These are phyloP conservation scores for Eonycteris spelaea DNA, from an alignment of 2,113 vertebrate genomes.

Conservation along the genomic window DNA sequence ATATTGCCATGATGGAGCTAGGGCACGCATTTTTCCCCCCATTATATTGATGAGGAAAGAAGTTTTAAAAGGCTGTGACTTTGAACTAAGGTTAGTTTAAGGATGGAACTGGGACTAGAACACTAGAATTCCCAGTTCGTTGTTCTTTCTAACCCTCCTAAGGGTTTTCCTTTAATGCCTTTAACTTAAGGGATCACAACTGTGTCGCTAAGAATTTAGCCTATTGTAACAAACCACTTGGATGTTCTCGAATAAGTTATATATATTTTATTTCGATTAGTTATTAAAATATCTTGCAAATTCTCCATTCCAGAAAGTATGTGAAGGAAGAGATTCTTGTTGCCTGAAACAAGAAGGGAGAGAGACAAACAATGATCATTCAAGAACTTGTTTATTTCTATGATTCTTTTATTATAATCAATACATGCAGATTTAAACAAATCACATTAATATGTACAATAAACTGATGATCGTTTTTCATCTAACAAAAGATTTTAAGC, in stretches of 20 bases:
- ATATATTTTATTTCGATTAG: background rate
- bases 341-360: background rate
- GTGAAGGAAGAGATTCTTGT: background rate
- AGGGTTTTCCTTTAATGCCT: background rate
- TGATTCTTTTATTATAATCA: background rate
- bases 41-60: background rate
- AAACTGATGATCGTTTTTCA: background rate
- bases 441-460: background rate
- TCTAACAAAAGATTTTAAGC: background rate
- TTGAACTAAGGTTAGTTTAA: background rate
- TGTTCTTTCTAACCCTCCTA: background rate
- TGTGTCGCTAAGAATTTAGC: background rate
- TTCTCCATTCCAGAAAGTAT: background rate
- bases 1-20: background rate
- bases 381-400: background rate
- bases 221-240: background rate
- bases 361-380: background rate
- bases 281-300: background rate
- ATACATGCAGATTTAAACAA: background rate
- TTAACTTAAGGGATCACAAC: background rate
- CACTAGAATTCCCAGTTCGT: background rate
- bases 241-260: background rate
- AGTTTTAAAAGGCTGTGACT: background rate
- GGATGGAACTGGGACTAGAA: background rate
- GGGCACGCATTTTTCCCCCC: background rate